These are phyloP conservation scores for Hypocryptadius cinnamomeus DNA, from an alignment of 2,113 vertebrate genomes.

Conservation along the genomic window DNA sequence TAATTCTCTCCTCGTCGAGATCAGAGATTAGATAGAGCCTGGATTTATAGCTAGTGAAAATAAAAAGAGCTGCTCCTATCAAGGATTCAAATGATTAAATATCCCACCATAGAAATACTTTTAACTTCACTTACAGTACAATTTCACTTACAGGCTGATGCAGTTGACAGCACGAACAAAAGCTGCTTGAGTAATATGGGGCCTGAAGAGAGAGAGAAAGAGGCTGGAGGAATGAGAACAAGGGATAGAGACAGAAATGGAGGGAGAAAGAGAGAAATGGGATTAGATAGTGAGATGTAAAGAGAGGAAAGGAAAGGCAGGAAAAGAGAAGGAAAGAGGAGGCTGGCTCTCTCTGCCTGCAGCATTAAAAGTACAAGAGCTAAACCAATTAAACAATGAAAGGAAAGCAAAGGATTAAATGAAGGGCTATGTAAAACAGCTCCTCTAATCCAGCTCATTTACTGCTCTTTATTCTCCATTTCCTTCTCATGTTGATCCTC, in stretches of 20 bases:
- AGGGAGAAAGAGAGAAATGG: slow-evolving; percentile 34
- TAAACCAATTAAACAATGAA: slow-evolving; percentile 63
- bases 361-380: slow-evolving; percentile 49
- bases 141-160: slow-evolving; percentile 59
- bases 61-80: slow-evolving; percentile 65
- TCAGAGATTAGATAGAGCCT: slow-evolving; percentile 68
- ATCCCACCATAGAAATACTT: slow-evolving; percentile 69
- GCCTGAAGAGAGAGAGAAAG: slow-evolving; percentile 18
- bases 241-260: not conserved
- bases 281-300: slow-evolving; percentile 11
- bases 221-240: not conserved
- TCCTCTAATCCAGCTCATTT: slow-evolving; percentile 61
- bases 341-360: not conserved
- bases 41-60: slow-evolving; percentile 70
- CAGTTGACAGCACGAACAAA: slow-evolving; percentile 54
- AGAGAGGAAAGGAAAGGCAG: not conserved
- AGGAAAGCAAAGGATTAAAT: slow-evolving; percentile 60
- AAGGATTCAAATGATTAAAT: slow-evolving; percentile 73
- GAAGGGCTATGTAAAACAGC: slow-evolving; percentile 59
- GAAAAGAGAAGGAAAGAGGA: not conserved
- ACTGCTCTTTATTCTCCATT: slow-evolving; percentile 57
- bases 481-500: slow-evolving; percentile 36
- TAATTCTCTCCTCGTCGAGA: slow-evolving; percentile 67
- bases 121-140: slow-evolving; percentile 67
- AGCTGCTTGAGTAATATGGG: slow-evolving; percentile 58